A percentile compares a stretch with the other conserved stretches of the same genome.
phyloP scores from a whole-genome alignment of 2,113 vertebrate genomes.

The Brachypodius melanocephalos region DNA sequence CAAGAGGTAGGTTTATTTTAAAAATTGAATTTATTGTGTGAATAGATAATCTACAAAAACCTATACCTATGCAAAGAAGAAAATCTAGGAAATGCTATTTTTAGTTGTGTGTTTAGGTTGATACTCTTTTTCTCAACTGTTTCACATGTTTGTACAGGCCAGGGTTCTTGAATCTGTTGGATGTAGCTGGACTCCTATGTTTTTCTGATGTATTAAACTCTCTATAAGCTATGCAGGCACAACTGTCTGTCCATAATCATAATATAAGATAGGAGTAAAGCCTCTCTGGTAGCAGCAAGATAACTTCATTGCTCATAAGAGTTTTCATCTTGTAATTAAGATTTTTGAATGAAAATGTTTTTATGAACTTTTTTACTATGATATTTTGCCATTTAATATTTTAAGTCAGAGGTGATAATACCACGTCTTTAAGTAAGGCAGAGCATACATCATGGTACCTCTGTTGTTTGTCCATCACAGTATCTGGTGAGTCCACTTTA shows the following conservation, averaged over 20 bases:
- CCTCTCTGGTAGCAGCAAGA: not conserved
- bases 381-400: not conserved
- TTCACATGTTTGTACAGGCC: not conserved
- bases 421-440: not conserved
- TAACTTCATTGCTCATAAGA: not conserved
- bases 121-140: not conserved
- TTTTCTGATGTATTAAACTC: not conserved
- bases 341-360: not conserved
- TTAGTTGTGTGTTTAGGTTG: not conserved
- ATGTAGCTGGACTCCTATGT: not conserved
- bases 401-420: not conserved
- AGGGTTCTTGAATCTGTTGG: not conserved
- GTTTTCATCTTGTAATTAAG: not conserved
- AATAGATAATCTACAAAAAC: not conserved
- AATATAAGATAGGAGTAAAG: not conserved
- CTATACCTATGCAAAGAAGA: not conserved
- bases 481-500: slow-evolving; percentile 84
- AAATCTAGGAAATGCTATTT: not conserved
- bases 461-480: slow-evolving; percentile 65
- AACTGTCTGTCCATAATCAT: not conserved
- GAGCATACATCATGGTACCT: not conserved
- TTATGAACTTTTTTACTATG: not conserved
- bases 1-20: slow-evolving; percentile 76
- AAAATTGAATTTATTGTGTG: not conserved
- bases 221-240: not conserved